These are phyloP conservation scores for Protophormia terraenovae DNA, from an alignment of 2,888 invertebrate species.

Conservation along the genomic window DNA sequence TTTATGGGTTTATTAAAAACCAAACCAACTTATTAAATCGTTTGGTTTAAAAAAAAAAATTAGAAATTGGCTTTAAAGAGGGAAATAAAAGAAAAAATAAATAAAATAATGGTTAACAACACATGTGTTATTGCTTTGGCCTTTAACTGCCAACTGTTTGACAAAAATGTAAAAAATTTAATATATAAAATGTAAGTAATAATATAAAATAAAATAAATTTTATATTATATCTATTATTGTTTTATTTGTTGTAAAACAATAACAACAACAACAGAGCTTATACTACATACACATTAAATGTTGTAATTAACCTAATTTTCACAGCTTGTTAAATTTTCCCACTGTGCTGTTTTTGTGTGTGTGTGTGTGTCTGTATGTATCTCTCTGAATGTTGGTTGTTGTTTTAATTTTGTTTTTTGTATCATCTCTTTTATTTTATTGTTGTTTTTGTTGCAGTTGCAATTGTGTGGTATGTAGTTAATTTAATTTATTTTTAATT, in stretches of 20 bases:
- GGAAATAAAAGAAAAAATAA: no score
- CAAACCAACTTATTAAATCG: neutral
- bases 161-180: constrained; percentile 21
- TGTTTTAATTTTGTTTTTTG: neutral
- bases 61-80: neutral
- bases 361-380: no score
- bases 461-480: constrained; percentile 52
- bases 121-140: constrained; percentile 4
- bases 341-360: constrained; percentile 25
- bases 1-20: constrained; percentile 28
- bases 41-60: neutral
- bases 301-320: constrained; percentile 67
- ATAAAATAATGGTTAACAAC: no score
- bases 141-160: constrained; percentile 54
- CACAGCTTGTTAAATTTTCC: constrained; percentile 62
- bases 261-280: neutral
- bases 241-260: constrained; percentile 49
- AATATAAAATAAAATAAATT: constrained; percentile 19
- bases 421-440: constrained; percentile 29
- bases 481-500: constrained; percentile 65
- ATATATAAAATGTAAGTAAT: constrained; percentile 13
- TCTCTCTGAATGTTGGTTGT: neutral
- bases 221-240: constrained; percentile 19
- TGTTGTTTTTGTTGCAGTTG: constrained; percentile 25
- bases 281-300: constrained; percentile 36